A percentile compares a stretch with the other conserved stretches of the same genome.
Evolutionary conservation across 2,113 vertebrate species (phyloP).

Genomic region (Rhodinocichla rosea): DNA sequence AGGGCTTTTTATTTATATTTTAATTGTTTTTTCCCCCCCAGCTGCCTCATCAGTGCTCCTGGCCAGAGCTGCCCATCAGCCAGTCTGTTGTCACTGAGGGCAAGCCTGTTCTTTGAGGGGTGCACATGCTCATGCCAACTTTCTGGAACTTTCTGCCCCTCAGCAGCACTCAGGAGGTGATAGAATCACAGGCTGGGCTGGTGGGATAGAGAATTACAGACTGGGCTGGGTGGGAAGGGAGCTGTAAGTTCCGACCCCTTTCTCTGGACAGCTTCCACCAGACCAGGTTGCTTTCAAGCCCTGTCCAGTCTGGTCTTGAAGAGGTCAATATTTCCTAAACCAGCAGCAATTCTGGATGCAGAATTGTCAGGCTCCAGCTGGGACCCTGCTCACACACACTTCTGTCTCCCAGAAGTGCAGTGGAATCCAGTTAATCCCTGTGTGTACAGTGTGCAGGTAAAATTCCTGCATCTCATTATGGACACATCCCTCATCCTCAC

Average conservation of each 20-base stretch:
- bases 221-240: neutral
- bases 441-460: neutral
- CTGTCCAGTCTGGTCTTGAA: neutral
- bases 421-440: neutral
- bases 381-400: neutral
- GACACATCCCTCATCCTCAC: accelerated
- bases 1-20: neutral
- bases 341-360: neutral
- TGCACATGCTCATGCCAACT: neutral
- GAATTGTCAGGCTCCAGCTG: neutral
- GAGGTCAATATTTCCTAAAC: neutral
- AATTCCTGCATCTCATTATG: neutral
- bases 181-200: neutral
- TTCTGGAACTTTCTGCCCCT: neutral
- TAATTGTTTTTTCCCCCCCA: neutral
- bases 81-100: neutral
- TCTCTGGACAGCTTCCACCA: neutral
- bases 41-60: neutral
- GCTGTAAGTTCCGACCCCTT: neutral
- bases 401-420: neutral
- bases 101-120: neutral
- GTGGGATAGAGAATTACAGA: neutral
- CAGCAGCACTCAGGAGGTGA: neutral
- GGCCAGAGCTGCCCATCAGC: neutral
- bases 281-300: neutral